Evolutionary conservation across 2,113 vertebrate genomes (phyloP), one percentile per base, ranked within the genome.

Genomic region (Nothoprocta pentlandii): DNA sequence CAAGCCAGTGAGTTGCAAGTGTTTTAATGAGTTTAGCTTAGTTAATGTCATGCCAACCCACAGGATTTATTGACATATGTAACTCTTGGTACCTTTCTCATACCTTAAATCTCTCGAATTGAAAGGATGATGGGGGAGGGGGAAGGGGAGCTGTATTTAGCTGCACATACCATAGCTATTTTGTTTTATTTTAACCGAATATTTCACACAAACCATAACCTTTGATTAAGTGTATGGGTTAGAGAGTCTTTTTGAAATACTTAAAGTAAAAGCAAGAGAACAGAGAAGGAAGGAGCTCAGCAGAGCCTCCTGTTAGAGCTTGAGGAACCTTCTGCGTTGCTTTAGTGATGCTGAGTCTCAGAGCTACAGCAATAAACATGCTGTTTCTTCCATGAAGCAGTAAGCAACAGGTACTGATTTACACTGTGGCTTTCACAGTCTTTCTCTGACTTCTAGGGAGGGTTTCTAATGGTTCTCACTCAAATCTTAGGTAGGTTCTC

Each of bases 351-450:
- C 28, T 59, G 21, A 9, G 9, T 61, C 30, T 70, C 32, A 21
- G 2, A 44, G 17, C 5, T 20, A 17, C 0, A 0, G 36, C 36
- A 39, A 39, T 39, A 39, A 39, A 39, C 36, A 3, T 6, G 7
- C 16, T 32, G 19, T 14, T n/a, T 1, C 25, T 85, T 90, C 12
- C 70, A 0, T 63, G 74, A 75, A 71, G 10, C 0, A 1, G 1
- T 67, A 41, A 23, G 5, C 4, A 25, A 6, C 17, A n/a, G 11
- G 4, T 46, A 30, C 17, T 6, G n/a, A 26, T 4, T 39, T 71
- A 8, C 30, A 70, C 32, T 56, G 13, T 47, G 46, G 46, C 46
- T 47, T 8, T 47, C 46, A 5, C 3, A 91, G 16, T 39, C 6
- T 56, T 63, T 34, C 2, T 87, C 7, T 44, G 32, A 66, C 2